phyloP scores from a whole-genome alignment of 2,113 vertebrate species.

The Seriola quinqueradiata region DNA sequence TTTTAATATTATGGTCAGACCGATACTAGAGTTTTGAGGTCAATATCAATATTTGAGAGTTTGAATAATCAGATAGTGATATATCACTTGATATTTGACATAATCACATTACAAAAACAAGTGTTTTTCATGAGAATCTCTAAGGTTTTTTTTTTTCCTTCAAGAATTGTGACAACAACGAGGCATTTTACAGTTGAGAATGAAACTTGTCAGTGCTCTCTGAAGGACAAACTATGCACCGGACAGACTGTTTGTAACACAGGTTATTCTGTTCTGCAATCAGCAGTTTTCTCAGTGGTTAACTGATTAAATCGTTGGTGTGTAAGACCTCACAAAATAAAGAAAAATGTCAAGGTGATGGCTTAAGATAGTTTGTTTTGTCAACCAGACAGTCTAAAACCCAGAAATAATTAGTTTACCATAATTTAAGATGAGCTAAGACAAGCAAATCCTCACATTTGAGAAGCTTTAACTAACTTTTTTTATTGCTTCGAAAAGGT shows the following conservation, averaged over 20 bases:
- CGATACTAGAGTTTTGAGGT: not conserved
- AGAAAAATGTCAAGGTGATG: not conserved
- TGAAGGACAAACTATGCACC: not conserved
- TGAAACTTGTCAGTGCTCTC: not conserved
- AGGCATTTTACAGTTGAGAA: not conserved
- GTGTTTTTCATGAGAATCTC: not conserved
- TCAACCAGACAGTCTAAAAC: not conserved
- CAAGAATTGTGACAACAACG: not conserved
- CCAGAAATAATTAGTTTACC: not conserved
- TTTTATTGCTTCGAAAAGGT: too few relatives aligned
- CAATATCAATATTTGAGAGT: not conserved
- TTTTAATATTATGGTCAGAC: not conserved
- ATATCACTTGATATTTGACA: not conserved
- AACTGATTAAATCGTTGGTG: not conserved
- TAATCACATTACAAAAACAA: not conserved
- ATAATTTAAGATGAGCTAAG: not conserved
- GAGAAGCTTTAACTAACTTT: too few relatives aligned
- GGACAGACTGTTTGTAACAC: not conserved
- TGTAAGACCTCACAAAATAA: not conserved
- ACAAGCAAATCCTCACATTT: too few relatives aligned
- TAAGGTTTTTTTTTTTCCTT: not conserved
- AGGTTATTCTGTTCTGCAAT: not conserved
- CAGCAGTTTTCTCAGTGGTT: not conserved
- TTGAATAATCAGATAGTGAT: too few relatives aligned
- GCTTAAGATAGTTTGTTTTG: not conserved